Evolutionary conservation across 2,113 vertebrate species (phyloP), one percentile per base, ranked within the genome.

Genomic region (Microcebus murinus): DNA sequence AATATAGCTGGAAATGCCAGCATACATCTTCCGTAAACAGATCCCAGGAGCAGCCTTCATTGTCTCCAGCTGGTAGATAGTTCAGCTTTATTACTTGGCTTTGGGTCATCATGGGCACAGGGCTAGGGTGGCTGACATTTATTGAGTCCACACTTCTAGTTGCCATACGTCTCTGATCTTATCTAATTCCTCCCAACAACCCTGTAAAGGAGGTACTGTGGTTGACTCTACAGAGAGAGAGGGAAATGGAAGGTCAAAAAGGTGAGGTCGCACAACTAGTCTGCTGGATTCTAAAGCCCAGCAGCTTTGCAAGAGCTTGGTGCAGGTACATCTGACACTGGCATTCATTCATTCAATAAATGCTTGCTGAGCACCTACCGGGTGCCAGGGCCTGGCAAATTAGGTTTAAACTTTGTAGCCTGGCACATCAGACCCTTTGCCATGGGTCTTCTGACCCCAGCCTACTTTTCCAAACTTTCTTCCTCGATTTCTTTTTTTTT

Each of bases 1-100:
- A 91, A 92, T 96, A 95, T 76, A 95, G 92, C 92, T 48, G 42
- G 80, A 95, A 96, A 96, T 76, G 67, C 50, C 57, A 92, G 84
- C 80, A 95, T 95, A 48, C 18, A 39, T 97, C 97, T 96, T 97
- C 93, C 23, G n/a, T 96, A 97, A 97, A 81, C 92, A 97, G 93
- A 93, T 96, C 97, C 96, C 94, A 91, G 52, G 96, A 91, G 96
- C 80, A 93, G 89, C 2, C 63, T 87, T 71, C 87, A 65, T 84
- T 95, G 96, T 96, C 86, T 90, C 57, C 59, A 84, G 87, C 84
- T 92, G 89, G 91, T 87, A 76, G 52, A 14, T 55, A 31, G 83
- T 71, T 96, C 57, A 71, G 90, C 39, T 95, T 96, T 97, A 96
- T 96, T 70, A 57, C 86, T 88, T 87, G 90, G 74, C 79, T 93